phyloP scores from a whole-genome alignment of 2,888 invertebrate species.

The Parnassius smintheus region DNA sequence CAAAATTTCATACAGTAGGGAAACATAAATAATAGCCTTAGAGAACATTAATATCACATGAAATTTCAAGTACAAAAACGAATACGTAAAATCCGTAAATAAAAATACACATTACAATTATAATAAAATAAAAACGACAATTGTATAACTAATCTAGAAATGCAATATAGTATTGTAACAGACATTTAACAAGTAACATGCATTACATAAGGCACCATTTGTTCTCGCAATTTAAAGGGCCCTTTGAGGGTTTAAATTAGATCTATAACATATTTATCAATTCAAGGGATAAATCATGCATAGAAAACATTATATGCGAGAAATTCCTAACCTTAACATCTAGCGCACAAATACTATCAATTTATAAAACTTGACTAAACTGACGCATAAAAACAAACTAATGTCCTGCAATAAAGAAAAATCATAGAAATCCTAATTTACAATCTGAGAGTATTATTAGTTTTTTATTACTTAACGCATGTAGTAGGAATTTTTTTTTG shows the following conservation, averaged over 20 bases:
- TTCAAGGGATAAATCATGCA: constrained; percentile 68
- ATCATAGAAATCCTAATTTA: constrained; percentile 8
- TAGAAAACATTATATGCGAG: constrained; percentile 51
- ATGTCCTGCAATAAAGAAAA: constrained; percentile 5
- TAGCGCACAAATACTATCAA: constrained; percentile 65
- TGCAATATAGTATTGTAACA: constrained; percentile 71
- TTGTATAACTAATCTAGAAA: constrained; percentile 76
- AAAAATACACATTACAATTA: constrained; percentile 67
- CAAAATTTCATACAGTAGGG: constrained; percentile 50
- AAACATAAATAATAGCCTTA: constrained; percentile 60
- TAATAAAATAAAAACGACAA: constrained; percentile 74
- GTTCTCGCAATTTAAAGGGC: constrained; percentile 46
- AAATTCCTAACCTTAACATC: constrained; percentile 45
- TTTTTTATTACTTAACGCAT: constrained; percentile 50
- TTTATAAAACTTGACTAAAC: constrained; percentile 42
- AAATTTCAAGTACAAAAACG: constrained; percentile 73
- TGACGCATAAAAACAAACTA: constrained; percentile 2
- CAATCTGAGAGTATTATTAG: constrained; percentile 33
- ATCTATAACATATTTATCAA: constrained; percentile 75
- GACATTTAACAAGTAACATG: constrained; percentile 67
- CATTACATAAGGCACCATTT: constrained; percentile 71
- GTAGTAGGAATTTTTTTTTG: constrained; percentile 44
- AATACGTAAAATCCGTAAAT: constrained; percentile 68
- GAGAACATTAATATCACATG: constrained; percentile 76
- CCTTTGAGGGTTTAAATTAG: constrained; percentile 34